A percentile compares a stretch with the other conserved stretches of the same genome.
Conservation (phyloP, 1,140 invertebrate genomes). For the Conopomorpha cramerella region DNA sequence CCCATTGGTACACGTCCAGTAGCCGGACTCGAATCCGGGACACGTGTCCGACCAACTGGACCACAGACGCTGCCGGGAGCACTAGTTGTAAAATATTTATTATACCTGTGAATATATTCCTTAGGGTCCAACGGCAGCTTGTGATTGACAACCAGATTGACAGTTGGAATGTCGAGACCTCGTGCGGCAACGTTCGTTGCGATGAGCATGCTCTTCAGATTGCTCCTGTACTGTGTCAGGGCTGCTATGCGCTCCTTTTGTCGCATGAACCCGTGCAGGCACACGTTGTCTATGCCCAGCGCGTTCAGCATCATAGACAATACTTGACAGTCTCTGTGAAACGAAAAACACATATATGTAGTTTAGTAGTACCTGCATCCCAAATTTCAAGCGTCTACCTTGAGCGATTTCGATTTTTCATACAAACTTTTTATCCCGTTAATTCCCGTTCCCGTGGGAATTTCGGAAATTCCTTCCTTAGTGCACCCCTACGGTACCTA, state of each 20-base stretch:
- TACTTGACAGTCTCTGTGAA: slow-evolving; percentile 77
- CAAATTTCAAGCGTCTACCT: too few species aligned
- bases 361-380: too few species aligned
- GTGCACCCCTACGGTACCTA: too few species aligned
- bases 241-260: slow-evolving; percentile 81
- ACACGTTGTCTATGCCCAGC: slow-evolving; percentile 85
- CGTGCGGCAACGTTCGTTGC: slow-evolving; percentile 96
- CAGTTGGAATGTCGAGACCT: slow-evolving; percentile 87
- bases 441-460: too few species aligned
- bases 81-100: too few species aligned
- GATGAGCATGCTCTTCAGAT: slow-evolving; percentile 83
- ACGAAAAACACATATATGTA: slow-evolving; percentile 8
- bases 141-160: slow-evolving; percentile 94
- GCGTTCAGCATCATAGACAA: slow-evolving; percentile 84
- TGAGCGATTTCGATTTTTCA: too few species aligned
- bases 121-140: slow-evolving; percentile 87
- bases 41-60: too few species aligned
- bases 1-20: too few species aligned
- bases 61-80: too few species aligned
- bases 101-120: slow-evolving; percentile 88
- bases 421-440: too few species aligned
- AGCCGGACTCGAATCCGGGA: too few species aligned
- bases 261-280: slow-evolving; percentile 84
- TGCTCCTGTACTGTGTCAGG: slow-evolving; percentile 85
- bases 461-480: too few species aligned